Conservation (phyloP, 2,797 vertebrate genomes). For the Crocodylus rhombifer region DNA sequence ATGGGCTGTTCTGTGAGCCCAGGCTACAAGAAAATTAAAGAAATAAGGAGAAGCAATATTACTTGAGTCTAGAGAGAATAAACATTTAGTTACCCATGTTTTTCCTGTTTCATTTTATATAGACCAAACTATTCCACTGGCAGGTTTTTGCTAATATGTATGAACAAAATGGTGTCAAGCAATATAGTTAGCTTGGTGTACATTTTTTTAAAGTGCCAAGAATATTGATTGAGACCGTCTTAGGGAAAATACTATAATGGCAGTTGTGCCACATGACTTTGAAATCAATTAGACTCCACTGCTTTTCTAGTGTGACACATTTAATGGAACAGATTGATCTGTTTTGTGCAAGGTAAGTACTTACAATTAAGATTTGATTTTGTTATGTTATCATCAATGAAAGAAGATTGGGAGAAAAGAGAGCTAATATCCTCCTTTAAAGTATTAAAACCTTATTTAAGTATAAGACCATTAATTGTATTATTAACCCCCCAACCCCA, state of each 20-base stretch:
- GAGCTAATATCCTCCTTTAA: constrained; percentile 12
- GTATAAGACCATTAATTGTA: background rate
- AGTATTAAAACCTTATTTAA: constrained; percentile 9
- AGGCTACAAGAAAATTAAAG: constrained; percentile 38
- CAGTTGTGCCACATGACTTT: constrained; percentile 64
- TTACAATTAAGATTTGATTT: constrained; percentile 77
- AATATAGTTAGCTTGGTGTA: constrained; percentile 32
- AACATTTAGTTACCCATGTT: background rate
- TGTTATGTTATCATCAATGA: constrained; percentile 69
- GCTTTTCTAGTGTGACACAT: constrained; percentile 75
- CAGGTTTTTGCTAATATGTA: constrained; percentile 35
- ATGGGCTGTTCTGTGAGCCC: constrained; percentile 48
- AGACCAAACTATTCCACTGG: background rate
- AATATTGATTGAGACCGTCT: constrained; percentile 59
- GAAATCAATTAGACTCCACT: constrained; percentile 77
- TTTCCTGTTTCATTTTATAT: constrained; percentile 32
- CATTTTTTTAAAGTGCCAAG: constrained; percentile 62
- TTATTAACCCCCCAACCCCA: background rate
- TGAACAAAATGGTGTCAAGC: constrained; percentile 49
- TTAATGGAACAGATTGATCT: constrained; percentile 81
- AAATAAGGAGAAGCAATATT: constrained; percentile 42
- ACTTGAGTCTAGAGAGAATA: constrained; percentile 6
- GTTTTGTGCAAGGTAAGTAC: constrained; percentile 74
- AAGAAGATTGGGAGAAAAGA: constrained; percentile 49
- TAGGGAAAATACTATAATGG: constrained; percentile 56